Base-by-base conservation (phyloP, 2,797 vertebrate genomes). In the Balearica regulorum region DNA sequence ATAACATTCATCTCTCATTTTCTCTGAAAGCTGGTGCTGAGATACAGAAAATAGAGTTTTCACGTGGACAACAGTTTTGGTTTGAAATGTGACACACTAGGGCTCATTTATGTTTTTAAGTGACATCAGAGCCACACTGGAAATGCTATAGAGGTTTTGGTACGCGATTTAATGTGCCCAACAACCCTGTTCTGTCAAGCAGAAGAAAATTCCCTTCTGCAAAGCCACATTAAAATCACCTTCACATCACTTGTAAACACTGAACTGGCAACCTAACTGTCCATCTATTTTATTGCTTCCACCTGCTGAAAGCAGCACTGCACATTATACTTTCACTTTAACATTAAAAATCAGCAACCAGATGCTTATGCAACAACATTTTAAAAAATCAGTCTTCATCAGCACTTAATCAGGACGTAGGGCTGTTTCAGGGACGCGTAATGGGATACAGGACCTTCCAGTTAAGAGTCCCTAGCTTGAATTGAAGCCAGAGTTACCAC, bases 121-220 rank as follows among this genome's bases (percentile, higher is more conserved):
- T 91, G 93, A 95, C 83, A 96, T 94, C 90, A 96, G 92, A 97
- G 58, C 46, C 85, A 89, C 97, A 86, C 25, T 96, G 82, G 79
- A 95, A 94, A 96, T 75, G 90, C 96, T 81, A 41, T 69, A 95
- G 73, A 96, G 84, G 72, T 70, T 95, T 83, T 91, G 91, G 92
- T 86, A 79, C 2, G 1, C 3, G 11, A 93, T 72, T 91, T 96
- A 92, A 97, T 89, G 72, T 83, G 61, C 51, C 65, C 16, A 89
- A 88, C 57, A 93, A 93, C 61, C 22, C 80, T 82, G 60, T 58
- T 93, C 85, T 82, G 70, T 65, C 91, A 92, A 91, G 31, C 69
- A 92, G 87, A 95, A 95, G 66, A 88, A 93, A 94, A 91, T 83
- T 91, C 89, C 64, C 77, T 81, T 89, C 66, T 72, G 68, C 71